Evolutionary conservation across 2,113 vertebrate genomes (phyloP), one percentile per base, ranked within the genome.

Genomic region (Lanius ludovicianus): DNA sequence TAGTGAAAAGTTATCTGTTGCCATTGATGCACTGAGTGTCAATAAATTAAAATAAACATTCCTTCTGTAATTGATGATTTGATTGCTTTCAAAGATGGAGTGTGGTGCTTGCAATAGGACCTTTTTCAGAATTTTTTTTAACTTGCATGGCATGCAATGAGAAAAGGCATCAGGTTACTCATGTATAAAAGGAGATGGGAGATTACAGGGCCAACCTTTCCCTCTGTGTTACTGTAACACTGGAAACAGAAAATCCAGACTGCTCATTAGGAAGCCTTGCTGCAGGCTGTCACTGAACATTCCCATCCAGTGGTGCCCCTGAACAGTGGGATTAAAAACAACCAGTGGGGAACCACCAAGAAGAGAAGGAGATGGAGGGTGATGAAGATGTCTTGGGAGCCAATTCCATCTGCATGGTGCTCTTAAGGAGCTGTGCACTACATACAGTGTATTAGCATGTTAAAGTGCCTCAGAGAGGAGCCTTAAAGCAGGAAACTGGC

Each of bases 31-130:
- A 42, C 20, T 49, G 47, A 63, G 39, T 49, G n/a, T 53, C 80
- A 93, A 63, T 84, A 94, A 90, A 89, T 86, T 22, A 80, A 82
- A 77, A 44, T 62, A 85, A 96, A 85, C 37, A 27, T 75, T 89
- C 68, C 55, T 90, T 23, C 30, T 69, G 39, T 35, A 64, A 90
- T 71, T 63, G 84, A 77, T 55, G 6, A 65, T 65, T 76, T 81
- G 71, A 59, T 52, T 60, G 56, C 44, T 91, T 89, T 71, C 41
- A 69, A 67, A 71, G 47, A 28, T 75, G 73, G 44, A 56, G 22
- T 2, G 14, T 31, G 31, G 50, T 52, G 19, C 47, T 94, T 84
- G 63, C 39, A 69, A 52, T 35, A 49, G 9, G 19, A 63, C 14
- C 17, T 52, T 76, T 44, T 11, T 23, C 52, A 37, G n/a, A 37